Evolutionary conservation across 2,888 invertebrate species (phyloP).

Genomic region (Ophioninae sp.): DNA sequence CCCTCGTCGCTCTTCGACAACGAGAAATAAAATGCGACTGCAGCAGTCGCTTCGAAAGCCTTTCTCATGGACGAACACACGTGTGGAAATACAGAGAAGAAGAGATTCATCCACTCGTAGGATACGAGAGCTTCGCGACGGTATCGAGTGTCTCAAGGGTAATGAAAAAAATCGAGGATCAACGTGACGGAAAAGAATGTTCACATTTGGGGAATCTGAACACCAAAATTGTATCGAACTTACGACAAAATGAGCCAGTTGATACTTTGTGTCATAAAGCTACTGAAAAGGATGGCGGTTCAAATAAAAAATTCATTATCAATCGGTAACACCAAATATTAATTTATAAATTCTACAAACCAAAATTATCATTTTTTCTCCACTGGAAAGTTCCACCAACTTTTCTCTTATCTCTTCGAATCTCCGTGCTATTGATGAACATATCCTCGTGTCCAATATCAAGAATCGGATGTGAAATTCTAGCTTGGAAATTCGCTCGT

Average conservation of each 20-base stretch:
- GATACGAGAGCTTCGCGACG: not conserved
- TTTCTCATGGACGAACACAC: conserved; percentile 12
- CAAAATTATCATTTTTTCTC: not conserved
- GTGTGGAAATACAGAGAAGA: not conserved
- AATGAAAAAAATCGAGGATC: conserved; percentile 6
- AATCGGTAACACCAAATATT: not conserved
- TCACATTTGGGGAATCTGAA: not conserved
- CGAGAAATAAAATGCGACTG: conserved; percentile 45
- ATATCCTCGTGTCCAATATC: not conserved
- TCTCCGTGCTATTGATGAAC: not conserved
- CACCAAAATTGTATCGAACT: no score
- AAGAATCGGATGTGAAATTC: not conserved
- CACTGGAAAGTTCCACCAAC: no score
- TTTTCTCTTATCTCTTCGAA: no score
- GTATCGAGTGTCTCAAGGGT: not conserved
- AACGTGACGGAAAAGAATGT: not conserved
- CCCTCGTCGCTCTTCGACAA: conserved; percentile 29
- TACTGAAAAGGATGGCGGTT: no score
- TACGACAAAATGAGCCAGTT: no score
- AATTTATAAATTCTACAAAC: not conserved
- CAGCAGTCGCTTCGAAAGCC: conserved; percentile 4
- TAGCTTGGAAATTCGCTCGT: not conserved
- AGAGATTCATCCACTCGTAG: not conserved
- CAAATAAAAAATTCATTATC: no score
- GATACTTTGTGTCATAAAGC: no score